Conservation (phyloP, 2,888 invertebrate genomes). For the Tanytarsus gracilentus region DNA sequence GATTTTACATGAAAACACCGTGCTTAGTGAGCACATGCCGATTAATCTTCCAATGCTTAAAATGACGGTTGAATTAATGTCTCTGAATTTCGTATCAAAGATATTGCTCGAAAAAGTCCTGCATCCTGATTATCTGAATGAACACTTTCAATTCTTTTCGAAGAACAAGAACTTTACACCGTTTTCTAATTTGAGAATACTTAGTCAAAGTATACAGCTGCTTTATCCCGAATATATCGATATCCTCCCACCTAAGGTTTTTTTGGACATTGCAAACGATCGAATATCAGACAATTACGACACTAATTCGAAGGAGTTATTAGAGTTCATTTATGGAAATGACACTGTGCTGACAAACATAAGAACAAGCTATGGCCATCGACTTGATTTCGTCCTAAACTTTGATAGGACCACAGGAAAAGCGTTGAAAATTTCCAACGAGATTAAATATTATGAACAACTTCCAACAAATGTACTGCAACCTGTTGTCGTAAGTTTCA, state of each 20-base stretch:
- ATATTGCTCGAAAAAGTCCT: conserved; percentile 48
- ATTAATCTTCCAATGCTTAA: conserved; percentile 47
- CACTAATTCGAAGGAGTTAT: too few species aligned
- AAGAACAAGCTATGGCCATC: too few species aligned
- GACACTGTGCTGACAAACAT: too few species aligned
- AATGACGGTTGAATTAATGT: conserved; percentile 49
- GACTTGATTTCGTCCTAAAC: too few species aligned
- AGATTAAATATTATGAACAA: too few species aligned
- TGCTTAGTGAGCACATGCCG: conserved; percentile 39
- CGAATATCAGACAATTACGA: too few species aligned
- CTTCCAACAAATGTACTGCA: too few species aligned
- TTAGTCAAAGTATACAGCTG: conserved; percentile 49
- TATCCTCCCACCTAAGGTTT: conserved; percentile 41
- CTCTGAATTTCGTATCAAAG: conserved; percentile 51
- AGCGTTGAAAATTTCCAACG: too few species aligned
- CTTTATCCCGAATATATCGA: conserved; percentile 44
- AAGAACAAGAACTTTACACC: background rate
- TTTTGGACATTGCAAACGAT: conserved; percentile 41
- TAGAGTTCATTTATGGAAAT: too few species aligned
- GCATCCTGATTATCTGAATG: conserved; percentile 44
- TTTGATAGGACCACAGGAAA: too few species aligned
- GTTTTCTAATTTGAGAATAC: conserved; percentile 44
- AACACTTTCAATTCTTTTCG: conserved; percentile 36
- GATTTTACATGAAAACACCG: conserved; percentile 43
- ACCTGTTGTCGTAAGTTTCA: too few species aligned